Percentiles rank a stretch among this genome's conserved stretches.
Evolutionary conservation across 2,113 vertebrate genomes (phyloP).

Genomic region (Clarias batrachus): DNA sequence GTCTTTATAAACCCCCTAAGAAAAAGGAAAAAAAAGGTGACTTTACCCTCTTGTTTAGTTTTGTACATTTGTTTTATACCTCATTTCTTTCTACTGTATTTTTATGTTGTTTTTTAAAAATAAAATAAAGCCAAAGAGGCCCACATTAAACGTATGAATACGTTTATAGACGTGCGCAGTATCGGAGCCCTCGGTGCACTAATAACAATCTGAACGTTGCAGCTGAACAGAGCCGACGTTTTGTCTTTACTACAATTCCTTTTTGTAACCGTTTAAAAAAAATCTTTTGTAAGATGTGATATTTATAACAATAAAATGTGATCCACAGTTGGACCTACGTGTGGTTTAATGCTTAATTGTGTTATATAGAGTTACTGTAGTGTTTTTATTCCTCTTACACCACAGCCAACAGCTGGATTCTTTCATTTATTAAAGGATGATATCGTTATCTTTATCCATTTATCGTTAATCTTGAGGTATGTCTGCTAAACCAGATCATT

Average conservation of each 20-base stretch:
- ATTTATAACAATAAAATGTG: slow-evolving; percentile 78
- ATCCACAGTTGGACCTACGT: slow-evolving; percentile 40
- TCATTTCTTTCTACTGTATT: slow-evolving; percentile 90
- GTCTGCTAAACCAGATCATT: neutral
- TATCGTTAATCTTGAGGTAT: neutral
- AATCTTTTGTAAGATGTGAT: slow-evolving; percentile 70
- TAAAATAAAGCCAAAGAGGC: slow-evolving; percentile 53
- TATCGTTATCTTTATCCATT: neutral
- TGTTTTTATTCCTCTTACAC: too few species aligned
- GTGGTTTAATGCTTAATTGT: too few species aligned
- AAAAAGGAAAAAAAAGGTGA: neutral
- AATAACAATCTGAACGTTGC: slow-evolving; percentile 25
- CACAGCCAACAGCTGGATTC: too few species aligned
- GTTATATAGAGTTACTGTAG: neutral
- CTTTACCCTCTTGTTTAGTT: slow-evolving; percentile 65
- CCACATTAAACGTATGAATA: slow-evolving; percentile 30
- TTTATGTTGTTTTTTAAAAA: slow-evolving; percentile 63
- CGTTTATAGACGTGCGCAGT: slow-evolving; percentile 31
- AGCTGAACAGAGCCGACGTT: slow-evolving; percentile 48
- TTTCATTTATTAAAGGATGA: neutral
- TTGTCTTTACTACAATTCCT: slow-evolving; percentile 51
- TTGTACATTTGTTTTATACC: slow-evolving; percentile 89
- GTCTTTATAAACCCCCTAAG: slow-evolving; percentile 49
- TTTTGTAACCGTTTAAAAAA: slow-evolving; percentile 49
- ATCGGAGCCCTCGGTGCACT: slow-evolving; percentile 54